A percentile compares a stretch with the other conserved stretches of the same genome.
phyloP scores from a whole-genome alignment of 2,888 invertebrate species.

The Choristoneura rosaceana region DNA sequence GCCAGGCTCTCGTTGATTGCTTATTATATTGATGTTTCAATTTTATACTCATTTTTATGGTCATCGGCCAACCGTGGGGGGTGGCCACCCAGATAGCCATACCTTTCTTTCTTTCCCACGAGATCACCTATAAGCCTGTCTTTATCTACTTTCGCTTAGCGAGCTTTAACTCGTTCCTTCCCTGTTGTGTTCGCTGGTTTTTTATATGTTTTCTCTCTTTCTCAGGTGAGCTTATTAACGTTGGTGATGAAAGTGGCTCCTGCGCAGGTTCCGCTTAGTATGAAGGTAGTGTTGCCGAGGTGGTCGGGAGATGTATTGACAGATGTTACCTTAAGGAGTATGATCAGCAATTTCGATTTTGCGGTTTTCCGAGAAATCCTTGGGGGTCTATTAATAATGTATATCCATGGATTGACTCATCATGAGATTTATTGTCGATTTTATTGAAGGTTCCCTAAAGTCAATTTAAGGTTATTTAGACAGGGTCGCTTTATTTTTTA shows the following conservation, averaged over 20 bases:
- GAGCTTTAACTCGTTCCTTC: conserved; percentile 62
- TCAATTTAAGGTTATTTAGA: neutral
- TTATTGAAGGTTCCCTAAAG: conserved; percentile 28
- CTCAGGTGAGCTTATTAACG: conserved; percentile 62
- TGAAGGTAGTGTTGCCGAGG: conserved; percentile 45
- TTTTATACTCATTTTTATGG: conserved; percentile 86
- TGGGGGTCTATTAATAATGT: conserved; percentile 39
- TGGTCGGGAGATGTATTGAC: conserved; percentile 55
- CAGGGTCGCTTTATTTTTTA: neutral
- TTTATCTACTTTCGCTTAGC: conserved; percentile 65
- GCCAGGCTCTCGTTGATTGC: conserved; percentile 78
- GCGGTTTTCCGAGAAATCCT: conserved; percentile 48
- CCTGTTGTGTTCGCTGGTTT: conserved; percentile 52
- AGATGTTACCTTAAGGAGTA: conserved; percentile 58
- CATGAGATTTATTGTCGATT: conserved; percentile 31
- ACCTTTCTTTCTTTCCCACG: conserved; percentile 59
- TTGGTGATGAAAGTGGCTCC: conserved; percentile 76
- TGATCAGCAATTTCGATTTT: conserved; percentile 44
- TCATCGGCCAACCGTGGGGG: conserved; percentile 86
- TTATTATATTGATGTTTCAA: conserved; percentile 86
- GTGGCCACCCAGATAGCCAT: conserved; percentile 81
- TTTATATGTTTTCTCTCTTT: conserved; percentile 51
- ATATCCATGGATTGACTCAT: conserved; percentile 34
- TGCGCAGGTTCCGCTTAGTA: conserved; percentile 55
- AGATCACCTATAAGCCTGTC: conserved; percentile 59